A percentile compares a stretch with the other conserved stretches of the same genome.
Conservation (phyloP, 2,888 invertebrate species). For the Pogonocherus hispidulus region DNA sequence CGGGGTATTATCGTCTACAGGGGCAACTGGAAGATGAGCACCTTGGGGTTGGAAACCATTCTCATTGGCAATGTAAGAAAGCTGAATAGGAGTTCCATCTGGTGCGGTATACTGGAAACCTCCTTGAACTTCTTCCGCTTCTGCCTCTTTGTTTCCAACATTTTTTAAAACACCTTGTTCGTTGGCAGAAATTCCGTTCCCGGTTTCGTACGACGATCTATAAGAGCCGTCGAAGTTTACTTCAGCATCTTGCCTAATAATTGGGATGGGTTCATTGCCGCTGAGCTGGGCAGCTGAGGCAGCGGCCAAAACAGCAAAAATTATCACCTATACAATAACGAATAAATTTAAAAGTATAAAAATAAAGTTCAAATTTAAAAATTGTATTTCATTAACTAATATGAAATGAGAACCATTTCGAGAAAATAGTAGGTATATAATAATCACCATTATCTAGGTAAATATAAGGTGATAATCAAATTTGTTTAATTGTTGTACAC, state of each 20-base stretch:
- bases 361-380: too few species aligned
- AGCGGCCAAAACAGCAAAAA: constrained; percentile 42
- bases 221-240: constrained; percentile 70
- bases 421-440: too few species aligned
- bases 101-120: constrained; percentile 52
- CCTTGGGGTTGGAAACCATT: constrained; percentile 52
- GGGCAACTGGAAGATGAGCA: constrained; percentile 47
- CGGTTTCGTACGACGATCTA: constrained; percentile 69
- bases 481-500: too few species aligned
- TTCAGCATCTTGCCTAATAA: constrained; percentile 63
- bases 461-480: too few species aligned
- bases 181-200: constrained; percentile 68
- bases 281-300: constrained; percentile 50
- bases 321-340: background rate
- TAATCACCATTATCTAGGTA: too few species aligned
- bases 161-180: constrained; percentile 64
- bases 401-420: too few species aligned
- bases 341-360: too few species aligned
- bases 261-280: constrained; percentile 40
- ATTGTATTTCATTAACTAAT: too few species aligned
- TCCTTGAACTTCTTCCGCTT: constrained; percentile 55
- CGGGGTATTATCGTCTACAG: constrained; percentile 65
- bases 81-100: constrained; percentile 49
- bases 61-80: too few species aligned
- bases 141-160: constrained; percentile 54